Evolutionary conservation across 2,113 vertebrate species (phyloP).

Genomic region (Sisor rabdophorus): DNA sequence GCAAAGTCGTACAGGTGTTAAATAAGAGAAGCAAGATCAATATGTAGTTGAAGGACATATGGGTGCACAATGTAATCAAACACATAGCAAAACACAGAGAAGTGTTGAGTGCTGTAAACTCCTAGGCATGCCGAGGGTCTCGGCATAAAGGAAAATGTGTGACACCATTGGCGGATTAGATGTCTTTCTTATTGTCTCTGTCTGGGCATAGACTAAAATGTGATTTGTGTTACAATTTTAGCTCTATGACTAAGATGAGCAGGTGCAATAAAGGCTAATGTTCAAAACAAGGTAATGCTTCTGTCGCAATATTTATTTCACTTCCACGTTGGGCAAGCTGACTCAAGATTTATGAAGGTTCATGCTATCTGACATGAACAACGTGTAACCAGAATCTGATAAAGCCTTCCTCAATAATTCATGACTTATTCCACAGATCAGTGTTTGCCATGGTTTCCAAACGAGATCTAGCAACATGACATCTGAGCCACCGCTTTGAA

Average conservation of each 20-base stretch:
- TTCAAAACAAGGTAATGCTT: not conserved
- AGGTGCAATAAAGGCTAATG: not conserved
- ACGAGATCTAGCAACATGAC: not conserved
- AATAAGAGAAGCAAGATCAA: too few species aligned
- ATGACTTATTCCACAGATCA: not conserved
- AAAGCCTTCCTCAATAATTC: not conserved
- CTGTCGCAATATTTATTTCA: not conserved
- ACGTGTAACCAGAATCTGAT: not conserved
- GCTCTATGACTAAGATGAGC: not conserved
- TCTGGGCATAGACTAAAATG: not conserved
- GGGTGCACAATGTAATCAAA: too few species aligned
- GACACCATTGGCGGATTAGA: not conserved
- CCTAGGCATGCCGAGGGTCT: too few species aligned
- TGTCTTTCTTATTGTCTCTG: not conserved
- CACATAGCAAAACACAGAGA: too few species aligned
- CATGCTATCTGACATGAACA: not conserved
- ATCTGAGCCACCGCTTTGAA: not conserved
- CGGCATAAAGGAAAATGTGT: too few species aligned
- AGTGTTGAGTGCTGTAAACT: too few species aligned
- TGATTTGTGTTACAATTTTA: not conserved
- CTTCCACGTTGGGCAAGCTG: not conserved
- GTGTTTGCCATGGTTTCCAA: not conserved
- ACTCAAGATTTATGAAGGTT: not conserved
- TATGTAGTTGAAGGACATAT: too few species aligned
- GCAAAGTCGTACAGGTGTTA: too few species aligned